phyloP scores from a whole-genome alignment of 2,797 vertebrate genomes.

The Mareca strepera region DNA sequence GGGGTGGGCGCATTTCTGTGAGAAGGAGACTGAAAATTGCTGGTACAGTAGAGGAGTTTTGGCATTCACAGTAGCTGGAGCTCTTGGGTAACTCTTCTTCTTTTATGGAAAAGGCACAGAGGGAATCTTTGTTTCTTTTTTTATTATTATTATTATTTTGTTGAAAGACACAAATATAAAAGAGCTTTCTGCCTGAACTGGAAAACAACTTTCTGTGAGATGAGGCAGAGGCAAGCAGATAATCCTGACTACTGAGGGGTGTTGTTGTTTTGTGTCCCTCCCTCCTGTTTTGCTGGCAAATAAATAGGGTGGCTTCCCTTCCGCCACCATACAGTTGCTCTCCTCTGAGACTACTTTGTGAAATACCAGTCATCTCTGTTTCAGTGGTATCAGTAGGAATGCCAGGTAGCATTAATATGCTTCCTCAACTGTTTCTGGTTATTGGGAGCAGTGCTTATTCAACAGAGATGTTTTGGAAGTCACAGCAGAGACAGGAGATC shows the following conservation, averaged over 20 bases:
- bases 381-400: not conserved
- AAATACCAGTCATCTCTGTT: not conserved
- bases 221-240: not conserved
- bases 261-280: not conserved
- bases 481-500: not conserved
- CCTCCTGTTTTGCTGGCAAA: not conserved
- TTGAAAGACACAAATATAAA: slow-evolving; percentile 2
- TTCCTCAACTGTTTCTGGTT: not conserved
- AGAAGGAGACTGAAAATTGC: not conserved
- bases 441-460: not conserved
- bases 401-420: not conserved
- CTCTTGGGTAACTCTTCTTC: not conserved
- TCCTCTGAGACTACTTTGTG: not conserved
- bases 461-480: not conserved
- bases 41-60: not conserved
- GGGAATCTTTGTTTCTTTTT: slow-evolving; percentile 48
- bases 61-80: not conserved
- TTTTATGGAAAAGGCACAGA: not conserved
- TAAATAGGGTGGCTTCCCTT: not conserved
- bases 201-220: not conserved
- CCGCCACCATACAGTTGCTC: not conserved
- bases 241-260: too few species aligned
- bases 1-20: not conserved
- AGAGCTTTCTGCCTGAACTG: slow-evolving; percentile 9
- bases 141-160: not conserved